Base-by-base conservation (phyloP, 2,113 vertebrate species). In the Serilophus lunatus region DNA sequence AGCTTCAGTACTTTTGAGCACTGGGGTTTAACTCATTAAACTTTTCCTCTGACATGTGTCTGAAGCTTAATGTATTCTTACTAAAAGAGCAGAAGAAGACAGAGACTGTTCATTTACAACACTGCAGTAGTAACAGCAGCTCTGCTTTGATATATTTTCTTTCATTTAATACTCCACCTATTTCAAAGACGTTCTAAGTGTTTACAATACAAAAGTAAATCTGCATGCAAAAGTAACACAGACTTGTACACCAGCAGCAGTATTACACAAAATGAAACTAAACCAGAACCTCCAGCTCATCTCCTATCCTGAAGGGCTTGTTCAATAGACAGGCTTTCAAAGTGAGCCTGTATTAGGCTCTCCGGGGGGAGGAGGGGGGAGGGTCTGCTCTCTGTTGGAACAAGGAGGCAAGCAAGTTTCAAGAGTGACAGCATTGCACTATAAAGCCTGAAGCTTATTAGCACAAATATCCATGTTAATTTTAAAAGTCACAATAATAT, bases 51-150 rank as follows among this genome's bases (percentile, higher is more conserved):
- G 61, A 66, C 44, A 95, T 88, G 44, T 93, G 42, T 25, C 68
- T 85, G 66, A 95, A 93, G 80, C 49, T 95, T 86, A 69, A 57
- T 14, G 56, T 85, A 66, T 74, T 70, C 42, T 25, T 33, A 65
- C 84, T 74, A 93, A 75, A 95, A 95, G 89, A 75, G 28, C 54
- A 93, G 91, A 94, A 88, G 38, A 82, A 14, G 26, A 63, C 72
- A 71, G n/a, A 85, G 71, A 49, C 19, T 74, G n/a, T 42, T 86
- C 28, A 24, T 75, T 51, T 80, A 49, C 35, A 82, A 23, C 20
- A 35, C 47, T 40, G 18, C 59, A 56, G 18, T 14, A 17, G 40
- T 53, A 87, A 66, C 17, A 85, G 38, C 18, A 87, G 33, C 7
- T 71, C 65, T 75, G 44, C 61, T 85, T 86, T 87, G 56, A 93